Percentiles rank a stretch among this genome's conserved stretches.
Conservation (phyloP, 2,113 vertebrate species). For the Aldabrachelys gigantea region DNA sequence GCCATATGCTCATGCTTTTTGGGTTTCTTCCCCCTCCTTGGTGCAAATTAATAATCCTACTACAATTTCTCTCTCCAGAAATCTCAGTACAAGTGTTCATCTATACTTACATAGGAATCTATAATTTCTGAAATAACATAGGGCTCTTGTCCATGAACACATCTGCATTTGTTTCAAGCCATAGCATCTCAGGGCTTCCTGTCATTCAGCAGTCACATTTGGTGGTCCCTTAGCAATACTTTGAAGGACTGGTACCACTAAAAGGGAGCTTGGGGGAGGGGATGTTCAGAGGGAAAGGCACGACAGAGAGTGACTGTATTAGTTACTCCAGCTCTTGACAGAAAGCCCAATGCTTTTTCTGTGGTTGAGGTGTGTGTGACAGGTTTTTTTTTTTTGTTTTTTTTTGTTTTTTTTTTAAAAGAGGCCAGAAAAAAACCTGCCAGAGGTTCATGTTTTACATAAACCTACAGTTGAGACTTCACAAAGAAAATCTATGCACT, state of each 20-base stretch:
- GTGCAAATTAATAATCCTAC: not conserved
- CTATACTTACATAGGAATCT: not conserved
- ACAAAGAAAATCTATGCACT: conserved; percentile 80
- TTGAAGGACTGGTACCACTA: not conserved
- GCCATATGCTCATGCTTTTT: not conserved
- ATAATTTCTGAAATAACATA: not conserved
- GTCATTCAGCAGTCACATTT: not conserved
- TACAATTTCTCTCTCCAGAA: not conserved
- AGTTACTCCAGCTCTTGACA: conserved; percentile 31
- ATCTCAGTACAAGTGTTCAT: not conserved
- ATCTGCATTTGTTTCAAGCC: not conserved
- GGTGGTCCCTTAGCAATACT: not conserved
- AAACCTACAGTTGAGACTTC: conserved; percentile 70
- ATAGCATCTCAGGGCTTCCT: not conserved
- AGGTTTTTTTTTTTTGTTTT: not conserved
- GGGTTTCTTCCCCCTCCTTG: not conserved
- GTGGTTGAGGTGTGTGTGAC: not conserved
- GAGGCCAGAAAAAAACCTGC: conserved; percentile 11
- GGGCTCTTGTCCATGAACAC: not conserved
- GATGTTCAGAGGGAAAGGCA: not conserved
- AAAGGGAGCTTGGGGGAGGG: not conserved
- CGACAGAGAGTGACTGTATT: not conserved
- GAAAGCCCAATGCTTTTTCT: conserved; percentile 18
- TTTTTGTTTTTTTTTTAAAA: not conserved
- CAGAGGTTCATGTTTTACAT: conserved; percentile 72